Percentiles rank a stretch among this genome's conserved stretches.
phyloP scores from a whole-genome alignment of 1,140 invertebrate species.

The Leucophenga varia region DNA sequence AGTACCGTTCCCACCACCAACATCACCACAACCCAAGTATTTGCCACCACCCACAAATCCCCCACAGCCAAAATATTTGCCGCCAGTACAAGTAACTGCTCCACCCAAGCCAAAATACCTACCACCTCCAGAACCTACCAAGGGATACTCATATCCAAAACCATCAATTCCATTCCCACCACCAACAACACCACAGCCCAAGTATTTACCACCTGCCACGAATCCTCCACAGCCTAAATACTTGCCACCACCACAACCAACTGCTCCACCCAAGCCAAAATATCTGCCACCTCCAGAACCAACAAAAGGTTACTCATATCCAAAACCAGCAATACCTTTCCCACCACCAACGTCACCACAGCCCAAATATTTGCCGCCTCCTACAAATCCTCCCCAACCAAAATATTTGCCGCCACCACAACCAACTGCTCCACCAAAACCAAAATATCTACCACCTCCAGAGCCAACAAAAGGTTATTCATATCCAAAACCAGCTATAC shows the following conservation, averaged over 20 bases:
- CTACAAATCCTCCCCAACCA: neutral
- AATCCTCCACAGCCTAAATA: slow-evolving; percentile 24
- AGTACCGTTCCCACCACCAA: slow-evolving; percentile 21
- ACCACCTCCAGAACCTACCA: too few species aligned
- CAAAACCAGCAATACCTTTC: slow-evolving; percentile 16
- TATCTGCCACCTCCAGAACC: slow-evolving; percentile 20
- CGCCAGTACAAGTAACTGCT: slow-evolving; percentile 5
- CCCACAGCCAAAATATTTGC: slow-evolving; percentile 20
- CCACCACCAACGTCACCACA: neutral
- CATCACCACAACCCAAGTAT: neutral
- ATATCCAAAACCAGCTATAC: slow-evolving; percentile 35
- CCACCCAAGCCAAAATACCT: too few species aligned
- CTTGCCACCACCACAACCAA: slow-evolving; percentile 23
- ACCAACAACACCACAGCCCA: slow-evolving; percentile 10
- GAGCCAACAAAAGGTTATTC: slow-evolving; percentile 25
- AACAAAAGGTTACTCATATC: slow-evolving; percentile 37
- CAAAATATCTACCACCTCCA: neutral
- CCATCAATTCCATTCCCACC: slow-evolving; percentile 17
- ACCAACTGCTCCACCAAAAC: neutral
- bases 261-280: slow-evolving; percentile 25
- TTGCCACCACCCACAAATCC: too few species aligned
- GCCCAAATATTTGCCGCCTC: neutral
- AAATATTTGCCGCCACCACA: neutral
- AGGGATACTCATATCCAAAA: slow-evolving; percentile 13
- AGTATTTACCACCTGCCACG: slow-evolving; percentile 29